Conservation (phyloP, 2,797 vertebrate genomes). For the Sebastes steindachneri region DNA sequence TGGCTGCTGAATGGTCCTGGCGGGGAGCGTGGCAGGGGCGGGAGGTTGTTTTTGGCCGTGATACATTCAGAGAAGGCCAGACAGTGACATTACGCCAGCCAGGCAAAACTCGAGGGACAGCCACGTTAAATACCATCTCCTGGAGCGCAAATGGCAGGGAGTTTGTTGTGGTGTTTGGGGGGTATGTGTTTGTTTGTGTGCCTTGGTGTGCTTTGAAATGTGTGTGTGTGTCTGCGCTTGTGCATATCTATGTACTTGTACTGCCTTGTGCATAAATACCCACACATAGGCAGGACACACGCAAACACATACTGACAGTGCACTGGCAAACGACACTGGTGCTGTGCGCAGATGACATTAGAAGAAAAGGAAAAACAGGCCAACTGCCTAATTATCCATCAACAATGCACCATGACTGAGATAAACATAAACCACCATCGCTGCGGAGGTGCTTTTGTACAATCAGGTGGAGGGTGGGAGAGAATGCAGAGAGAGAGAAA, state of each 20-base stretch:
- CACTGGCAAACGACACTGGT: constrained; percentile 25
- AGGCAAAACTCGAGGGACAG: constrained; percentile 60
- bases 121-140: constrained; percentile 79
- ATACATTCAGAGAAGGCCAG: constrained; percentile 74
- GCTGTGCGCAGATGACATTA: constrained; percentile 47
- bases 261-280: constrained; percentile 1
- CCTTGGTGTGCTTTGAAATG: constrained; percentile 32
- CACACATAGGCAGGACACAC: background rate
- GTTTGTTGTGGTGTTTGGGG: constrained; percentile 50
- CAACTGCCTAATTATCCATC: constrained; percentile 66
- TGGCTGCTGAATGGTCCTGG: constrained; percentile 46
- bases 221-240: constrained; percentile 6
- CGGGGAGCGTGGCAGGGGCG: constrained; percentile 34
- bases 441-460: constrained; percentile 4
- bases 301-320: background rate
- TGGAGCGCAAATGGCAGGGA: constrained; percentile 71
- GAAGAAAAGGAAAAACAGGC: constrained; percentile 34
- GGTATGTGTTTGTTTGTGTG: constrained; percentile 45
- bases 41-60: constrained; percentile 67
- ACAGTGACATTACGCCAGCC: constrained; percentile 77
- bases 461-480: constrained; percentile 5
- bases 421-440: constrained; percentile 25
- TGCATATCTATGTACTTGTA: background rate
- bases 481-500: background rate
- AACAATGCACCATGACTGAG: constrained; percentile 41